Conservation (phyloP, 2,888 invertebrate species). For the Nebria salina region DNA sequence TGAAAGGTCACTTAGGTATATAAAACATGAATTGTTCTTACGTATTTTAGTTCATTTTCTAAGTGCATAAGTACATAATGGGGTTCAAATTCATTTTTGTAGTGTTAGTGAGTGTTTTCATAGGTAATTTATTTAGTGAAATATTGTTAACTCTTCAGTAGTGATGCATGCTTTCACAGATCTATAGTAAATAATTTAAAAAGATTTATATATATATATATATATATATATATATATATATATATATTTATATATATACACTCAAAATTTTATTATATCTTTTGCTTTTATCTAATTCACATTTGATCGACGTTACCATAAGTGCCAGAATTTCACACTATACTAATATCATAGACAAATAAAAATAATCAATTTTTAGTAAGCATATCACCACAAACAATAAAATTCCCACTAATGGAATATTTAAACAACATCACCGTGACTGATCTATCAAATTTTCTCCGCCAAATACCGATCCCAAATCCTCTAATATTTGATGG, state of each 20-base stretch:
- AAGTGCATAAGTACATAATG: slow-evolving; percentile 24
- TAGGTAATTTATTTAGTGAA: slow-evolving; percentile 19
- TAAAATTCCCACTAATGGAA: slow-evolving; percentile 24
- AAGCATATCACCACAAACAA: slow-evolving; percentile 20
- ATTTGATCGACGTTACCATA: too few relatives aligned
- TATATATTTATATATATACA: too few relatives aligned
- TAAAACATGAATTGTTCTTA: slow-evolving; percentile 36
- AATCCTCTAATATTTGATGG: slow-evolving; percentile 39
- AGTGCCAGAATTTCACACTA: too few relatives aligned
- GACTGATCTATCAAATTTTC: slow-evolving; percentile 24
- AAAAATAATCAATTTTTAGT: slow-evolving; percentile 9
- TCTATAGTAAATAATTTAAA: too few relatives aligned
- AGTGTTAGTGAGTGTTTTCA: slow-evolving; percentile 20
- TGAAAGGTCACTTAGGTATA: slow-evolving; percentile 42
- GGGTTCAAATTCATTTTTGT: slow-evolving; percentile 21
- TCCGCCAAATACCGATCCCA: slow-evolving; percentile 32
- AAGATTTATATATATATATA: too few relatives aligned
- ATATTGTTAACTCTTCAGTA: not conserved
- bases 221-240: too few relatives aligned
- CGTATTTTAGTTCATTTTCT: slow-evolving; percentile 22
- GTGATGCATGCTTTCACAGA: too few relatives aligned
- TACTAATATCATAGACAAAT: not conserved
- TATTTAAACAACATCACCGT: slow-evolving; percentile 39
- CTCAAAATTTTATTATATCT: too few relatives aligned
- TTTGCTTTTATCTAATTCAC: too few relatives aligned